These are phyloP conservation scores for Miniopterus natalensis DNA, from an alignment of 2,113 vertebrate genomes.

Conservation along the genomic window DNA sequence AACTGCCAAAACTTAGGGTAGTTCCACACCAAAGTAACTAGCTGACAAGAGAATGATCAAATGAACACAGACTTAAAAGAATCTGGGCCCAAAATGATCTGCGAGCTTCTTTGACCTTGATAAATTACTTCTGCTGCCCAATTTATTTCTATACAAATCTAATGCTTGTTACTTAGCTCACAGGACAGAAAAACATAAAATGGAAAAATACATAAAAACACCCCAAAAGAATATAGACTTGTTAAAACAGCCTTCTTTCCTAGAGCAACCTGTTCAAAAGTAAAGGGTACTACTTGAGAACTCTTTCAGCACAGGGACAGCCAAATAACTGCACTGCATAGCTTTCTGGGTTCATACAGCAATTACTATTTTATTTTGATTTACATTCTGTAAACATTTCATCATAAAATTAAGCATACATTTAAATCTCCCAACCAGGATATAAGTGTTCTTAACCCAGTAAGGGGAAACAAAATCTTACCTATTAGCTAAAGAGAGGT, in stretches of 20 bases:
- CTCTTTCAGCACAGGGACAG: not conserved
- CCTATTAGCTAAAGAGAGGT: not conserved
- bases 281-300: not conserved
- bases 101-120: slow-evolving; percentile 42
- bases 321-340: not conserved
- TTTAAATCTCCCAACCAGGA: slow-evolving; percentile 15
- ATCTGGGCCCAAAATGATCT: not conserved
- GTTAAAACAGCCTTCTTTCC: not conserved
- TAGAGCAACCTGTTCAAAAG: not conserved
- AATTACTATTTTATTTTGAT: slow-evolving; percentile 28
- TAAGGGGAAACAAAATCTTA: not conserved
- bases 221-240: not conserved
- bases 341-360: not conserved
- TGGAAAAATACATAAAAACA: not conserved
- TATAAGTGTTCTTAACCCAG: not conserved
- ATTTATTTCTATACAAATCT: slow-evolving; percentile 52
- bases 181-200: slow-evolving; percentile 14
- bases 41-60: not conserved
- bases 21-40: slow-evolving; percentile 14
- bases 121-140: not conserved
- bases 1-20: not conserved
- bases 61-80: not conserved
- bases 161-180: not conserved
- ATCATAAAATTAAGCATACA: not conserved
- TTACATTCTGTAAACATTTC: slow-evolving; percentile 10